phyloP scores from a whole-genome alignment of 2,797 vertebrate species.

The Chelon labrosus region DNA sequence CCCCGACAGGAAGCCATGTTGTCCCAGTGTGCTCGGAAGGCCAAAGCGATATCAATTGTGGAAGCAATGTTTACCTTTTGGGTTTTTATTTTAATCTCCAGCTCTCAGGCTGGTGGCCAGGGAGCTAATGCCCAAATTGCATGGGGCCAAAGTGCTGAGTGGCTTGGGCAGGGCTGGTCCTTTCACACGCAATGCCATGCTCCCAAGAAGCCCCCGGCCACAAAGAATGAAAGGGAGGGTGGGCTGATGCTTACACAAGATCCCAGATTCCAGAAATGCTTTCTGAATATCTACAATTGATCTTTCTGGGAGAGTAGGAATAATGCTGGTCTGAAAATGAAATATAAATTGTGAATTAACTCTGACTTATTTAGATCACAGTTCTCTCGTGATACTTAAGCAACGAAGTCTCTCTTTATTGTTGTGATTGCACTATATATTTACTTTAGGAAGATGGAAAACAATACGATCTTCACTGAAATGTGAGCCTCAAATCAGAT shows the following conservation, averaged over 20 bases:
- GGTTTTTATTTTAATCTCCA: conserved; percentile 80
- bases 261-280: conserved; percentile 60
- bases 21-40: conserved; percentile 77
- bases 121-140: conserved; percentile 75
- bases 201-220: conserved; percentile 64
- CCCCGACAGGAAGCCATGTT: conserved; percentile 84
- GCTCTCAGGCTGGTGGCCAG: conserved; percentile 75
- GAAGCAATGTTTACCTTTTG: conserved; percentile 86
- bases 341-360: no score
- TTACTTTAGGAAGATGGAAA: no score
- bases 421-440: no score
- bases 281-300: conserved; percentile 70
- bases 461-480: no score
- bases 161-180: conserved; percentile 72
- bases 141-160: conserved; percentile 75
- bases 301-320: conserved; percentile 72
- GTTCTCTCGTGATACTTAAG: no score
- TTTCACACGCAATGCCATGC: conserved; percentile 84
- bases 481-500: no score
- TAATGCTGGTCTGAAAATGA: not conserved
- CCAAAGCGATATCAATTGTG: conserved; percentile 83
- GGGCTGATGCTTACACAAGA: conserved; percentile 63
- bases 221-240: conserved; percentile 58
- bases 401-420: no score
- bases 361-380: no score